Base-by-base conservation (phyloP, 2,888 invertebrate genomes). In the Ophioninae sp. region DNA sequence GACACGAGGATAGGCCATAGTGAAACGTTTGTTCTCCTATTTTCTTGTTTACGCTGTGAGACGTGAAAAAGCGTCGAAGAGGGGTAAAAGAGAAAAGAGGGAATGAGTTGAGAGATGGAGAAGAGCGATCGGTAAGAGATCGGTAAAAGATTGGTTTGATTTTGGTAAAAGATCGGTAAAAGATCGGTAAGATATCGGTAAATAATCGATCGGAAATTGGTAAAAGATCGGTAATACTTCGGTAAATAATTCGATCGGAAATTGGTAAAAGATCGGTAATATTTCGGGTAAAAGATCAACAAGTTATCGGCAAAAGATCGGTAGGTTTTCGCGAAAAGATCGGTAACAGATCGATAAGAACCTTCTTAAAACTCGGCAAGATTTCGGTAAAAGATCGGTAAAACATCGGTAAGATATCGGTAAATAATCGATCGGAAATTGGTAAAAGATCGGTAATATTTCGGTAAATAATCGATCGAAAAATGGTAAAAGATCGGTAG, bases 21-120 rank as follows among this genome's bases (percentile, higher is more conserved):
- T 72, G 59, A 72, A 79, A 79, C 59, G 56, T 79, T 22, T 20
- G 64, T 64, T 65, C 17, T 41, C 41, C 59, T 64, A 51, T 65
- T 72, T 59, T 59, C 65, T 72, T 59, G 39, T 59, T 41, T 79
- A 63, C 63, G 56, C 37, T 63, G 5, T 7, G 17, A 58, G 37
- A 20, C 39, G 44, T 23, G 23, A 44, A 20, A 73, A 23, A 73
- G 41, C 44, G 10, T 6, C 0, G n/a, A 68, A 44, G 23, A 68
- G 7, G 7, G 13, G 51, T 9, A 44, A 23, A 51, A 9, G 23
- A 23, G 0, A 51, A 17, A 51, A 30, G 30, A 69, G 10, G 30
- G 17, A 13, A 30, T 63, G 13, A 63, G 23, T 22, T 10, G 2
- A 30, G 30, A 23, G 10, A 63, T 17, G 13, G 30, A 0, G 13